Evolutionary conservation across 2,888 invertebrate species (phyloP), one percentile per base, ranked within the genome.

Genomic region (Caenorhabditis zanzibari): DNA sequence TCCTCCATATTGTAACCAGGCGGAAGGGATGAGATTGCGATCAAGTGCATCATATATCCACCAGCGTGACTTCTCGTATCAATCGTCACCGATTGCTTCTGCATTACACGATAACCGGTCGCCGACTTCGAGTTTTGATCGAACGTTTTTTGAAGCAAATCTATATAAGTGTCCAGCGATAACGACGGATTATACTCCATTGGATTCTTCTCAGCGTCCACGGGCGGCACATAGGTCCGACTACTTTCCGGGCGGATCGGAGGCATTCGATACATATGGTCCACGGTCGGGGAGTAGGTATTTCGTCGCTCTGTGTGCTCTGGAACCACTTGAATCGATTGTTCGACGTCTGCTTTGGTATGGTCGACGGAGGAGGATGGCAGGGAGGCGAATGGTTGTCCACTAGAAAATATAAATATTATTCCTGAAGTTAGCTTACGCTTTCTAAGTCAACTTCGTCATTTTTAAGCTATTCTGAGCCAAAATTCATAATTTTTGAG

Each of bases 211-310:
- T 19, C 32, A 16, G 28, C 12, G 0, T 19, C 26, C 0, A 22
- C 24, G 4, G 35, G 35, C 10, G 38, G 44, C 16, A 52, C 38
- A 14, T 54, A 54, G 26, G 44, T 28, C n/a, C n/a, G 44, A 44
- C 44, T 63, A 1, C 26, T 22, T 10, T 16, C 35, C 16, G 66
- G 47, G 0, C n/a, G 9, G 4, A 32, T 38, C 16, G 32, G 52
- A 14, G 75, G 66, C 58, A 66, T 44, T 12, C 44, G 2, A n/a
- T 75, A 75, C 75, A 75, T 75, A 22, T 75, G 75, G 1, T 58
- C 58, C 1, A 75, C 66, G 0, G 56, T n/a, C 2, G 75, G 75
- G 0, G 75, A 75, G 28, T 49, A 66, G 16, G 56, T 58, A 16
- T 28, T 66, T 0, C 54, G 68, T 0, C 41, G 14, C 9, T 68